These are phyloP conservation scores for Pandion haliaetus DNA, from an alignment of 2,113 vertebrate species.

Conservation along the genomic window DNA sequence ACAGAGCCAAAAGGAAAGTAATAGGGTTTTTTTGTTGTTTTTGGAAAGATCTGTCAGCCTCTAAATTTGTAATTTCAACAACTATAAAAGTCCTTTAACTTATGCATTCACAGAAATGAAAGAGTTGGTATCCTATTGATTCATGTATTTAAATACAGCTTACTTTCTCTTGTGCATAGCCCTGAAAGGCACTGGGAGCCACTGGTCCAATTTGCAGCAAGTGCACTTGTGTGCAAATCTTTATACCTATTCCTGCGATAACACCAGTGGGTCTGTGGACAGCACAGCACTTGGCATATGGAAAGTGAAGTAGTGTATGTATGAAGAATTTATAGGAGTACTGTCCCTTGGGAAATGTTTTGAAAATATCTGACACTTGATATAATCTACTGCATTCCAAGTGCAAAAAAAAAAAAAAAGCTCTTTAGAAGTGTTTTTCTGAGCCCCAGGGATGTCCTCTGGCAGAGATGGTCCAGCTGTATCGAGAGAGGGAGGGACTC, in stretches of 20 bases:
- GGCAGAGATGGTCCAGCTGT: slow-evolving; percentile 28
- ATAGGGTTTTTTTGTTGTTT: background rate
- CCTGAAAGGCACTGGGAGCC: background rate
- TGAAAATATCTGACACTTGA: slow-evolving; percentile 16
- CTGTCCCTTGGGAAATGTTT: background rate
- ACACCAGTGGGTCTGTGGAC: background rate
- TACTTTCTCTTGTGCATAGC: background rate
- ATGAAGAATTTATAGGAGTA: slow-evolving; percentile 9
- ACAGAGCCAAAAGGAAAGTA: background rate
- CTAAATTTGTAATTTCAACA: background rate
- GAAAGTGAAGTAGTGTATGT: background rate
- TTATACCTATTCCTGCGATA: fast-evolving
- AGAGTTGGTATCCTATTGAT: background rate
- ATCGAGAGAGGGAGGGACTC: background rate
- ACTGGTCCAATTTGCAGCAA: background rate
- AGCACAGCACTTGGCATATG: background rate
- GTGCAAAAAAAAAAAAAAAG: background rate
- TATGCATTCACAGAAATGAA: background rate
- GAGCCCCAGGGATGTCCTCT: slow-evolving; percentile 54
- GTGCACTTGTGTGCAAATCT: background rate
- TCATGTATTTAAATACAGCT: background rate
- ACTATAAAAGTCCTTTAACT: background rate
- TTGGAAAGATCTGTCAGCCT: background rate
- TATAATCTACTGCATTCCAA: slow-evolving; percentile 30
- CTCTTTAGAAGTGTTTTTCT: slow-evolving; percentile 15